Evolutionary conservation across 2,888 invertebrate species (phyloP), one percentile per base, ranked within the genome.

Genomic region (Scaptodrosophila latifasciaeformis): DNA sequence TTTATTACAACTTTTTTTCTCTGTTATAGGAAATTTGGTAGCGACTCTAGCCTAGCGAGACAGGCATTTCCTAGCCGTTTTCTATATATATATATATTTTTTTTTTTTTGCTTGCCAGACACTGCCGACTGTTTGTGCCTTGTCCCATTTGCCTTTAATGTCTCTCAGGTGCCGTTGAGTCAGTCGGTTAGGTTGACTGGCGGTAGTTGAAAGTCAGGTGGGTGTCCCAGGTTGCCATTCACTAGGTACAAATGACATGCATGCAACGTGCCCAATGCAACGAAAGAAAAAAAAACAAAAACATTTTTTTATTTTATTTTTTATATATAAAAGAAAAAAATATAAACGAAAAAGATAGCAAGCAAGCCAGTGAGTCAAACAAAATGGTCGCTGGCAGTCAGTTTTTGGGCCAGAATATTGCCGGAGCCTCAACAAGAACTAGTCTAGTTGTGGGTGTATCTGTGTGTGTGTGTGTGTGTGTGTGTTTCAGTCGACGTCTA

Each of bases 401-500:
- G 17, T 54, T 18, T 53, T 50, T 49, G 58, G 56, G 58, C 61
- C 61, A 61, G 69, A 57, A 52, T 57, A 57, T 51, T 58, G 57
- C 53, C 80, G 77, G 77, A 72, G 74, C 74, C 77, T n/a, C n/a
- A n/a, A n/a, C n/a, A n/a, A n/a, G n/a, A n/a, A n/a, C n/a, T n/a
- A n/a, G n/a, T n/a, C n/a, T n/a, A n/a, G 29, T 30, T 13, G 27
- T 10, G 24, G 15, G 24, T 3, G 24, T 3, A 24, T 7, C 24
- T 24, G 4, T 7, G 24, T 24, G 4, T 7, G 24, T 24, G 4
- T 24, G 37, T 29, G 4, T 17, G 10, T 4, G 15, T n/a, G 35
- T 37, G 24, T n/a, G n/a, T 30, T 62, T 30, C 66, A 77, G 81
- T 74, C 75, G 75, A 76, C 75, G 75, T 81, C 75, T 76, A 76